Evolutionary conservation across 2,888 invertebrate genomes (phyloP), one percentile per base, ranked within the genome.

Genomic region (Notodonta ziczac): DNA sequence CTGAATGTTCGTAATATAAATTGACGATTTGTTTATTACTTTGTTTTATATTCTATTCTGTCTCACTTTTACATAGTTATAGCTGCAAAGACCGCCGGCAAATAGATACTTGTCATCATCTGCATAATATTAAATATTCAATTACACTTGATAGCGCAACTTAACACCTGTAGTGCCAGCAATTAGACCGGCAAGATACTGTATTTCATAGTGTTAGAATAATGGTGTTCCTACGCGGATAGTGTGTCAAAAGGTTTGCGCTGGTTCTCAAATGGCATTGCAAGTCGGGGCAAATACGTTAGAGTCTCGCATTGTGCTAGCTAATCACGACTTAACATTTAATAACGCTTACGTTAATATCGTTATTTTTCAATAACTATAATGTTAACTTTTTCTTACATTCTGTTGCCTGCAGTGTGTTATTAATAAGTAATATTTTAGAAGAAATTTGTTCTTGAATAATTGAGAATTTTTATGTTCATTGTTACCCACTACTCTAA

Each of bases 191-290:
- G 7, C 14, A n/a, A 44, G 52, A 52, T 53, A 54, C 39, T 5
- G 13, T 9, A 51, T 16, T 56, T 55, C 55, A n/a, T 51, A 14
- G 53, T 48, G 16, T 57, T 62, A 63, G 59, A 42, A 42, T 66
- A 57, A 48, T 65, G 59, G 60, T 69, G 50, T 65, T 51, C 56
- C 60, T 65, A 63, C 55, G 39, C 40, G 16, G 39, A 14, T 16
- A 48, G 62, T 63, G 61, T 66, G 62, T 60, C 63, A 61, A 63
- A 56, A 75, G 77, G 80, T 83, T 80, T 81, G 79, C 78, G 81
- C 74, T 72, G 75, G 78, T 80, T 87, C 86, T 83, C 82, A 91
- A 91, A 92, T 91, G 90, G 89, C 90, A 89, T 81, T 83, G 79
- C 76, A 75, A 80, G 85, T 84, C 80, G 77, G 67, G 74, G 77